phyloP scores from a whole-genome alignment of 2,797 vertebrate genomes.

The Pangasius macronema region DNA sequence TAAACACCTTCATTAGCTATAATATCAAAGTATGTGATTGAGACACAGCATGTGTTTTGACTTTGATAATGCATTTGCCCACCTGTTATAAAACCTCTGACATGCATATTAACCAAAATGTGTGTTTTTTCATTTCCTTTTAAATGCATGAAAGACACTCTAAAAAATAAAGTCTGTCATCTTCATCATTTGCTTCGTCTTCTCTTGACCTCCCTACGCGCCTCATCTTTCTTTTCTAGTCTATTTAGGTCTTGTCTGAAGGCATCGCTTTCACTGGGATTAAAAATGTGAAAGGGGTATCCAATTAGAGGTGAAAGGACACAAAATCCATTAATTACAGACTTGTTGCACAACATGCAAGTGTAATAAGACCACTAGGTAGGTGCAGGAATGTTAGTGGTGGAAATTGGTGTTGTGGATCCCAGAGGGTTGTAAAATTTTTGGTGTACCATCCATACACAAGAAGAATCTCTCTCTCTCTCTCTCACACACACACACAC shows the following conservation, averaged over 20 bases:
- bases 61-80: not conserved
- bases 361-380: not conserved
- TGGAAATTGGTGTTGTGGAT: not conserved
- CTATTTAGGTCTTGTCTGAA: not conserved
- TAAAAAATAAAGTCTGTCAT: not conserved
- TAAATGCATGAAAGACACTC: not conserved
- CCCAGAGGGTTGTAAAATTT: not conserved
- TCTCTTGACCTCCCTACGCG: not conserved
- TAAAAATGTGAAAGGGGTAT: conserved; percentile 27
- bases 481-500: not conserved
- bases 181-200: not conserved
- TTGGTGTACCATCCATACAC: not conserved
- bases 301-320: conserved; percentile 22
- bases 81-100: not conserved
- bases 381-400: not conserved
- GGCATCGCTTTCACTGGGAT: not conserved
- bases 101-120: not conserved
- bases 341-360: not conserved
- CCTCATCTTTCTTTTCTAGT: not conserved
- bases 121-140: not conserved
- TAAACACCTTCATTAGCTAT: not conserved
- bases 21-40: not conserved
- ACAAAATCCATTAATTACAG: conserved; percentile 26
- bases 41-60: not conserved
- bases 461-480: not conserved